Conservation (phyloP, 2,888 invertebrate genomes). For the Holacanthella duospinosa region DNA sequence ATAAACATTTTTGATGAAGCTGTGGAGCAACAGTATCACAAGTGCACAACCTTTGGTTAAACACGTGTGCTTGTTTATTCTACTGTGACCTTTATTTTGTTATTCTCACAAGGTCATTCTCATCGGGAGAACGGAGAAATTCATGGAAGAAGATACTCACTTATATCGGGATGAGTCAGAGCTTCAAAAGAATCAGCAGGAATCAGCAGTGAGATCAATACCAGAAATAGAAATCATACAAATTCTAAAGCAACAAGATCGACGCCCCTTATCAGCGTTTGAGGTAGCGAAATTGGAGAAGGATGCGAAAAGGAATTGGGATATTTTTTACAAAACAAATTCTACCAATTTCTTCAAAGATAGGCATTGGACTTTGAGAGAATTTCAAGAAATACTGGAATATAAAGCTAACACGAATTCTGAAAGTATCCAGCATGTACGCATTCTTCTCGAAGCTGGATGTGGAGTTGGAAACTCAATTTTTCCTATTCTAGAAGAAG, state of each 20-base stretch:
- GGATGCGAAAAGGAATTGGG: conserved; percentile 85
- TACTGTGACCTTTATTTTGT: too few species aligned
- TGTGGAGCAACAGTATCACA: too few species aligned
- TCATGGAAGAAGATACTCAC: too few species aligned
- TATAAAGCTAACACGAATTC: conserved; percentile 34
- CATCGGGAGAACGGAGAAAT: too few species aligned
- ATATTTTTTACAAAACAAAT: conserved; percentile 90
- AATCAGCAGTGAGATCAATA: too few species aligned
- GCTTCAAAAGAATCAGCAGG: too few species aligned
- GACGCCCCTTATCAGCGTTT: conserved; percentile 56
- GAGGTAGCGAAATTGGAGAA: conserved; percentile 66
- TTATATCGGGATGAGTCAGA: too few species aligned
- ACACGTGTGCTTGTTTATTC: too few species aligned
- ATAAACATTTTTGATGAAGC: too few species aligned
- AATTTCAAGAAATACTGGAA: conserved; percentile 70
- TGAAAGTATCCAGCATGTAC: background rate
- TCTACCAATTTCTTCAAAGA: conserved; percentile 88
- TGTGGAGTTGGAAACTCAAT: conserved; percentile 93
- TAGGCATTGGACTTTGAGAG: conserved; percentile 90
- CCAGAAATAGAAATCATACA: conserved; percentile 47
- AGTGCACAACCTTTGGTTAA: too few species aligned
- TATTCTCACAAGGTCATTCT: too few species aligned
- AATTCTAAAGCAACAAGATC: conserved; percentile 58
- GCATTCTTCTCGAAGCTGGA: conserved; percentile 49
- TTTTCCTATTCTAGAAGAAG: conserved; percentile 76